Base-by-base conservation (phyloP, 1,140 invertebrate species). In the Samia ricini region DNA sequence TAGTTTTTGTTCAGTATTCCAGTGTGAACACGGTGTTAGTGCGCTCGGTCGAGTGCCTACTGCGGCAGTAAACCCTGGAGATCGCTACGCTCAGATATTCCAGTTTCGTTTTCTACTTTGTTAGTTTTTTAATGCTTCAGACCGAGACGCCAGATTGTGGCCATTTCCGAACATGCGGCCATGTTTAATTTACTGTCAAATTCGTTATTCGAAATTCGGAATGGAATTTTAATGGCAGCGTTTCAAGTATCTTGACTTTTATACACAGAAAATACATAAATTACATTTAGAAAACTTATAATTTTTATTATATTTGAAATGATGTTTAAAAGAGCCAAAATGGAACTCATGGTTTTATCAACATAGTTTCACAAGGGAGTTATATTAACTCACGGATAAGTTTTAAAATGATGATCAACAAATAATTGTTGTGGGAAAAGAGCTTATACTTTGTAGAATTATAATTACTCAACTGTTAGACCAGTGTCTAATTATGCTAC, bases 111-210 rank as follows among this genome's bases (percentile, higher is more conserved):
- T 61, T 61, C 64, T 57, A 66, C 58, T 70, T 70, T 63, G 61
- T 70, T 70, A 63, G 68, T 66, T 70, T 70, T 68, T 65, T 56
- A 65, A 66, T 63, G 61, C 56, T 64, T 54, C 56, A 23, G n/a
- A 60, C 42, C 20, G n/a, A 50, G 57, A 29, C 49, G 29, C 36
- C 52, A 56, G 60, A 56, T 51, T 60, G 57, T 56, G 50, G 36
- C 60, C 21, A 51, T 56, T 59, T 55, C 21, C 56, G 36, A 56
- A 60, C 50, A 60, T 22, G 50, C 48, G 19, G 64, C 60, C 60
- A 63, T 66, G 48, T 52, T 66, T 62, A 52, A 59, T 60, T 59
- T 60, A 51, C 63, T 65, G 63, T 61, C 60, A 61, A 61, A 61
- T 61, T 64, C 15, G 24, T 36, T 26, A 15, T 56, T 61, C 42